Evolutionary conservation across 2,797 vertebrate genomes (phyloP), one percentile per base, ranked within the genome.

Genomic region (Eulemur albifrons): DNA sequence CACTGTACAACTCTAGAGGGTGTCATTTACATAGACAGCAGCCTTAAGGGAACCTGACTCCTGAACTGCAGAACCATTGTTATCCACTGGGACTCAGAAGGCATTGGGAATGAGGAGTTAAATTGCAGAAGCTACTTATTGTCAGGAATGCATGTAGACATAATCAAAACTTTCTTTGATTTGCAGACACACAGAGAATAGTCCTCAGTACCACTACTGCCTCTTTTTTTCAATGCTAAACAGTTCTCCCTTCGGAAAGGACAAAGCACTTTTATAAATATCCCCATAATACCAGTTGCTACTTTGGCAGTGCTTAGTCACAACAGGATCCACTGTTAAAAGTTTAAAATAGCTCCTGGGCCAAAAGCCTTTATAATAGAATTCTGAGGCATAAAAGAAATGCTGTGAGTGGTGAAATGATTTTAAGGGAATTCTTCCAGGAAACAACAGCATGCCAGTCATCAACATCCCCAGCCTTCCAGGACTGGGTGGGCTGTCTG

Each of bases 341-440:
- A 92, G 93, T 89, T 95, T 87, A 84, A 93, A 96, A 96, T 75
- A 96, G 69, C 72, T 95, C 40, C 90, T 59, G 70, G n/a, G 43
- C n/a, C 73, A 32, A 96, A 94, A 95, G 48, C 72, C 70, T 70
- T 65, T 65, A 30, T 54, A 83, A 32, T 13, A 69, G 65, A 59
- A 77, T 77, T 85, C 61, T 59, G 65, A 85, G 35, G 70, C 45
- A 59, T 73, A 69, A 94, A 92, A 73, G 70, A 81, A 96, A 88
- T 38, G 54, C 40, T 84, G 35, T 45, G 30, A 88, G n/a, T 40
- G 6, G 15, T 67, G 43, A 87, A 45, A 82, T 48, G 30, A 32
- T 92, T 59, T 72, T 89, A 81, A 54, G 65, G 43, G 8, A 92
- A 85, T 35, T 52, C 45, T 59, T 83, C 65, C 27, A 82, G 81